Evolutionary conservation across 2,113 vertebrate species (phyloP).

Genomic region (Talpa occidentalis): DNA sequence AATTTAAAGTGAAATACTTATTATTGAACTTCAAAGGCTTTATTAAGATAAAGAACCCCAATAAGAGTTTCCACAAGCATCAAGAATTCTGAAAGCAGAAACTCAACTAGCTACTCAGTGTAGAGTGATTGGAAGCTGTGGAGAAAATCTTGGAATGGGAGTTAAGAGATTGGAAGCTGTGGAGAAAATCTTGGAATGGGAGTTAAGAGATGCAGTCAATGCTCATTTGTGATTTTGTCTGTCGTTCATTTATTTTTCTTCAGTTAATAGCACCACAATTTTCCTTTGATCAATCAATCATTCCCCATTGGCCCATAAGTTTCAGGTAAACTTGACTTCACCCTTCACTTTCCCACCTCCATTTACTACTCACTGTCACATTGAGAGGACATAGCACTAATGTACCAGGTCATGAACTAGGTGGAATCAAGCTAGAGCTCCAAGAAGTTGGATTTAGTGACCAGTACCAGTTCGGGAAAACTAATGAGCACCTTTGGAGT

Average conservation of each 20-base stretch:
- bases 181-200: background rate
- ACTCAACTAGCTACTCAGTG: background rate
- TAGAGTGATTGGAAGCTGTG: background rate
- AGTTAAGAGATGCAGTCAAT: background rate
- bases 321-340: background rate
- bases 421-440: background rate
- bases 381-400: background rate
- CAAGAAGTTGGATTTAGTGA: background rate
- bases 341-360: background rate
- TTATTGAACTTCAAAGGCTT: background rate
- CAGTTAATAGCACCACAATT: background rate
- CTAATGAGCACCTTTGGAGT: background rate
- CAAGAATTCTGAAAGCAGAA: background rate
- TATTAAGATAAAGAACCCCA: background rate
- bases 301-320: background rate
- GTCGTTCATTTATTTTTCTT: background rate
- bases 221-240: background rate
- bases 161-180: background rate
- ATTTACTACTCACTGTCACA: background rate
- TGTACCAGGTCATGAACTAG: background rate
- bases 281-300: background rate
- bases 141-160: background rate
- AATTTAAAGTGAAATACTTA: background rate
- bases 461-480: background rate
- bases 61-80: background rate